A percentile compares a stretch with the other conserved stretches of the same genome.
Evolutionary conservation across 2,797 vertebrate genomes (phyloP).

Genomic region (Eurystomus glaucurus): DNA sequence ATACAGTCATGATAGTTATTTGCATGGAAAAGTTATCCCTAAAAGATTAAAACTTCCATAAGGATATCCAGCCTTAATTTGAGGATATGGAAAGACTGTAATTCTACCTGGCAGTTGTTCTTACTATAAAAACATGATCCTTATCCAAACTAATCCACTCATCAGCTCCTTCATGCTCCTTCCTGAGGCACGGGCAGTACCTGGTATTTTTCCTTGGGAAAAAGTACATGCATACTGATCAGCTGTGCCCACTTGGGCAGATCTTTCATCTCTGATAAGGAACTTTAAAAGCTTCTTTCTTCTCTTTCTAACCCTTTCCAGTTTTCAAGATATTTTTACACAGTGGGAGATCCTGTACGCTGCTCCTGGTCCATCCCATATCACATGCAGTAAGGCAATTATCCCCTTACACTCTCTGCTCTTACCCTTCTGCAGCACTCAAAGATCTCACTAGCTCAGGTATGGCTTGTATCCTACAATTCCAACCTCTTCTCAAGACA

Average conservation of each 20-base stretch:
- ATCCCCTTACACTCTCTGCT: not conserved
- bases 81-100: not conserved
- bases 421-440: not conserved
- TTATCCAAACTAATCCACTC: not conserved
- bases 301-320: not conserved
- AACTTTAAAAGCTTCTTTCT: not conserved
- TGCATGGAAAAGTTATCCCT: not conserved
- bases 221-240: not conserved
- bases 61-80: not conserved
- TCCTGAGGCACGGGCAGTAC: not conserved
- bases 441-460: not conserved
- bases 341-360: not conserved
- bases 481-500: not conserved
- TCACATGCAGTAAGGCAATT: not conserved
- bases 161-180: not conserved
- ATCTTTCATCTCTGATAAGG: not conserved
- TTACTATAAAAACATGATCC: fast-evolving
- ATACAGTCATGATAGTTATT: not conserved
- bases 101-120: not conserved
- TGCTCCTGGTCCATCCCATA: not conserved
- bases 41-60: not conserved
- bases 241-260: not conserved
- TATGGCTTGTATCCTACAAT: not conserved
- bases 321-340: not conserved
- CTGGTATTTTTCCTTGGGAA: not conserved